A percentile compares a stretch with the other conserved stretches of the same genome.
These are phyloP conservation scores for Epinotia nisella DNA, from an alignment of 2,888 invertebrate genomes.

Conservation along the genomic window DNA sequence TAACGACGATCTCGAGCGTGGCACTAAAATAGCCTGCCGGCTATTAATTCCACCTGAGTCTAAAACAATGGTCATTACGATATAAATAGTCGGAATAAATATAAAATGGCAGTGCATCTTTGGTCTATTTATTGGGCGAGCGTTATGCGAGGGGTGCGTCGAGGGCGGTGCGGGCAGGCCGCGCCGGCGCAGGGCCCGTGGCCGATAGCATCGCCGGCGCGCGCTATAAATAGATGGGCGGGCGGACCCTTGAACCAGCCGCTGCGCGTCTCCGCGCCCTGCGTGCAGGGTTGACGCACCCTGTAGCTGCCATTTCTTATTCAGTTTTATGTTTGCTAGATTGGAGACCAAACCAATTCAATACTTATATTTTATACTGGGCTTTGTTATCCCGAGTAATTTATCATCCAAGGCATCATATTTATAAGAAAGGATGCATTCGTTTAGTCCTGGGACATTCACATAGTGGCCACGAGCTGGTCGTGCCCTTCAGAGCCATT, in stretches of 20 bases:
- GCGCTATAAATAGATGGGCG: constrained; percentile 79
- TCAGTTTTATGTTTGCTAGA: constrained; percentile 3
- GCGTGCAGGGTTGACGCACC: constrained; percentile 60
- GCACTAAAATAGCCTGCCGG: constrained; percentile 67
- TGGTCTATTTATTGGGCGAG: constrained; percentile 77
- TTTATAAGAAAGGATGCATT: no score
- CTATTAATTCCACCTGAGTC: constrained; percentile 74
- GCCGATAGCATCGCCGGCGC: constrained; percentile 76
- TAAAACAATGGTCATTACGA: constrained; percentile 79
- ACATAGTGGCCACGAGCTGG: background rate
- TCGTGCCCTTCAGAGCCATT: background rate
- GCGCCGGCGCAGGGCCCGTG: constrained; percentile 67
- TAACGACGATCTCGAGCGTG: constrained; percentile 62
- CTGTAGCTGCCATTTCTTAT: background rate
- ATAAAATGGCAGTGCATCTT: constrained; percentile 73
- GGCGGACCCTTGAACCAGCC: constrained; percentile 82
- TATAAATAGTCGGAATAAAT: constrained; percentile 81
- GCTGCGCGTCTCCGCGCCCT: constrained; percentile 65
- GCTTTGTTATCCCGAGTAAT: background rate
- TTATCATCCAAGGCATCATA: background rate
- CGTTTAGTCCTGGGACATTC: no score
- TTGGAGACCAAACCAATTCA: background rate
- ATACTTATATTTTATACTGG: background rate
- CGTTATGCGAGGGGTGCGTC: constrained; percentile 78
- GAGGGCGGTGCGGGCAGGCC: constrained; percentile 75